Evolutionary conservation across 2,888 invertebrate species (phyloP).

Genomic region (Plagodis pulveraria): DNA sequence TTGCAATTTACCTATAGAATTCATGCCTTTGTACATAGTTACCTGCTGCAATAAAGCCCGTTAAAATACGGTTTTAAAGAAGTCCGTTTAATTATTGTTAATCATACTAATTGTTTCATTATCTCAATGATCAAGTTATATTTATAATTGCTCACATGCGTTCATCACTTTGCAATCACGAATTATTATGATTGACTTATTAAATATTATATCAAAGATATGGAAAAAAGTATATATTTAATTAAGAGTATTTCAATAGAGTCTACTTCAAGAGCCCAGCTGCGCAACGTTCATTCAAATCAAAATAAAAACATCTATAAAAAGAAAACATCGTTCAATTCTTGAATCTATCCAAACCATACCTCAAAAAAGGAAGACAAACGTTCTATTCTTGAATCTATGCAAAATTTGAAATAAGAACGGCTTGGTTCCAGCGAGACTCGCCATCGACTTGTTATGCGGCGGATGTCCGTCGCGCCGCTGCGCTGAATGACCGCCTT

Average conservation of each 20-base stretch:
- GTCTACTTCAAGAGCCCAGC: background rate
- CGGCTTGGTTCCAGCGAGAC: constrained; percentile 62
- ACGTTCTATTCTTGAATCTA: constrained; percentile 63
- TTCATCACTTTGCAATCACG: no score
- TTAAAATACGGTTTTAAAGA: no score
- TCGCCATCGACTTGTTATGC: constrained; percentile 85
- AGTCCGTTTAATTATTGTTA: no score
- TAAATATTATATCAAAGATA: no score
- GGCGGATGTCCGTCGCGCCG: constrained; percentile 85
- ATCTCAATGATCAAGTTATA: no score
- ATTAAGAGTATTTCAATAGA: background rate
- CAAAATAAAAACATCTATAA: background rate
- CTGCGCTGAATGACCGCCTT: constrained; percentile 84
- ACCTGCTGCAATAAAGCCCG: no score
- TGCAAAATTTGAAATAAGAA: constrained; percentile 76
- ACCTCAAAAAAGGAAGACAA: constrained; percentile 37
- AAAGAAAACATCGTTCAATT: background rate
- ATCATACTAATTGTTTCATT: no score
- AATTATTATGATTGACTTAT: no score
- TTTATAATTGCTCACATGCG: no score
- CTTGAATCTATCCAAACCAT: constrained; percentile 2
- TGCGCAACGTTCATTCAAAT: background rate
- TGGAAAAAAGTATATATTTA: no score
- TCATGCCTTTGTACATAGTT: no score
- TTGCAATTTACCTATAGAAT: no score